phyloP scores from a whole-genome alignment of 2,888 invertebrate genomes.

The Pemphredon lugubris region DNA sequence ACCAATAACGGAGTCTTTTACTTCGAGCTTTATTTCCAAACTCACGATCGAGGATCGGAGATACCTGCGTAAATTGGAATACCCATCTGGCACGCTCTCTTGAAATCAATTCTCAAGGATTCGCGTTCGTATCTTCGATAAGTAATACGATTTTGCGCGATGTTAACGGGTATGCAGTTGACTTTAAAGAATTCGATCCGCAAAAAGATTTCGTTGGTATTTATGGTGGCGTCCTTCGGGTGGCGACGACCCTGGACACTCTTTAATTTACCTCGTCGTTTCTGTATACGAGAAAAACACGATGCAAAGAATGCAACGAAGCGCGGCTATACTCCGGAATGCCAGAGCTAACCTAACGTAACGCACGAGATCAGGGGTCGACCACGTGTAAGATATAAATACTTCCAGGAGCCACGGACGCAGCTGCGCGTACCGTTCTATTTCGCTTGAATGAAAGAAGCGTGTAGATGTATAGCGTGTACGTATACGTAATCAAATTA shows the following conservation, averaged over 20 bases:
- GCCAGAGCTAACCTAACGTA: conserved; percentile 55
- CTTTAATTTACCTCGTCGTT: conserved; percentile 7
- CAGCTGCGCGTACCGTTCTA: conserved; percentile 11
- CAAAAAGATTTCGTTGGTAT: background rate
- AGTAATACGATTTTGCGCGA: no score
- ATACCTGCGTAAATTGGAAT: no score
- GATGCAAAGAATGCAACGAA: conserved; percentile 19
- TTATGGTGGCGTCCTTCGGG: conserved; percentile 1
- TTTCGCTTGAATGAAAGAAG: conserved; percentile 20
- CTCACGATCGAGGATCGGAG: no score
- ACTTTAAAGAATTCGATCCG: conserved; percentile 16
- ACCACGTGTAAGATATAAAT: conserved; percentile 65
- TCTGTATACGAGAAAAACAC: background rate
- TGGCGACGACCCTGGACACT: conserved; percentile 29
- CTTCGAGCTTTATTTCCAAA: no score
- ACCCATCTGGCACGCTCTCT: no score
- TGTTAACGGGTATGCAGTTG: no score
- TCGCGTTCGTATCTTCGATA: no score
- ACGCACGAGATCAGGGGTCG: conserved; percentile 45
- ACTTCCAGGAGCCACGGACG: conserved; percentile 52
- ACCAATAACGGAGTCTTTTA: no score
- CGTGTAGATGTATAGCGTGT: background rate
- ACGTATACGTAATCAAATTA: conserved; percentile 8
- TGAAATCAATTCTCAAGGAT: no score
- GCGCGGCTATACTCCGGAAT: conserved; percentile 26